Percentiles rank a stretch among this genome's conserved stretches.
These are phyloP conservation scores for Lucilia cuprina DNA, from an alignment of 1,140 invertebrate genomes.

Conservation along the genomic window DNA sequence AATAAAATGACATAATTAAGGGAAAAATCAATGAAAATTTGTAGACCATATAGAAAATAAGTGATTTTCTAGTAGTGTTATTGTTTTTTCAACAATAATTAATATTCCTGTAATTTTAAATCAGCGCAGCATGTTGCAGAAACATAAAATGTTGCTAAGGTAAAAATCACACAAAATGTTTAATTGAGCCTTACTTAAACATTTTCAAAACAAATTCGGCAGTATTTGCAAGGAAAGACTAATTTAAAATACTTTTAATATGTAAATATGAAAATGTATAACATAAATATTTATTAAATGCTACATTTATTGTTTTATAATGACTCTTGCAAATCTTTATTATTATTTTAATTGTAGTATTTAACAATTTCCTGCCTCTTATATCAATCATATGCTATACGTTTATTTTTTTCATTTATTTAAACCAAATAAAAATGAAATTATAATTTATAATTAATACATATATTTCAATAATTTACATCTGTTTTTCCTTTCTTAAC, in stretches of 20 bases:
- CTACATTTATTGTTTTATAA: too few species aligned
- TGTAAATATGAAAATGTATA: too few species aligned
- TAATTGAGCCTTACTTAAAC: too few species aligned
- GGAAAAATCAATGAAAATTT: not conserved
- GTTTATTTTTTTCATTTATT: not conserved
- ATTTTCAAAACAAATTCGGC: too few species aligned
- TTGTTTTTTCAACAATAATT: too few species aligned
- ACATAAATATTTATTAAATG: too few species aligned
- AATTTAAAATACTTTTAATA: too few species aligned
- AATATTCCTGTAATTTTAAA: not conserved
- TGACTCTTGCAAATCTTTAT: not conserved
- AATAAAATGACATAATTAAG: conserved; percentile 1
- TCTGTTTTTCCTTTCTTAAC: not conserved
- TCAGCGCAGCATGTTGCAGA: not conserved
- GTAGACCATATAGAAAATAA: not conserved
- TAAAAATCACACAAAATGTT: too few species aligned
- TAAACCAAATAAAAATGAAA: not conserved
- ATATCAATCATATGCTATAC: not conserved
- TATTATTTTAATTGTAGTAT: not conserved
- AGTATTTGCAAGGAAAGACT: too few species aligned
- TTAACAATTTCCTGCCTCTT: not conserved
- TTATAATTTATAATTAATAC: conserved; percentile 11
- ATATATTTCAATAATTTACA: not conserved
- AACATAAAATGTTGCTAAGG: not conserved
- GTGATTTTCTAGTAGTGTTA: not conserved